Evolutionary conservation across 2,888 invertebrate species (phyloP).

Genomic region (Helicoverpa assulta): DNA sequence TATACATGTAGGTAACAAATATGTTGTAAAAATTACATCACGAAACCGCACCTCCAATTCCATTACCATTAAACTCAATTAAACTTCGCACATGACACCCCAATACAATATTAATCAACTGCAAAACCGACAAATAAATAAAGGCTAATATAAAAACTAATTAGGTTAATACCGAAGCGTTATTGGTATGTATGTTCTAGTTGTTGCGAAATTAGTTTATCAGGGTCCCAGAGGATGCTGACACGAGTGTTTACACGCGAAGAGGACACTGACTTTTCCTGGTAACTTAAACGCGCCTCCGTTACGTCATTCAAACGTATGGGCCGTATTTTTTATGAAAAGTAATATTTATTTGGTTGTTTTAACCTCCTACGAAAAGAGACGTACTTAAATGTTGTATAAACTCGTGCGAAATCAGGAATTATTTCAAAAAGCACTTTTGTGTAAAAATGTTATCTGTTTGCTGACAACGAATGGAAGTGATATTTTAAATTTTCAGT

Average conservation of each 20-base stretch:
- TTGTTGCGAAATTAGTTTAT: conserved; percentile 70
- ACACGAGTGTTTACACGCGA: conserved; percentile 61
- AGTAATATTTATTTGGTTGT: too few species aligned
- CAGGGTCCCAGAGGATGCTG: conserved; percentile 63
- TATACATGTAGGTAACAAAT: not conserved
- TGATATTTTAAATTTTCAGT: too few species aligned
- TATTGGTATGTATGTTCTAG: conserved; percentile 48
- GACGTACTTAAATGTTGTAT: too few species aligned
- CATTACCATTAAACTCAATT: conserved; percentile 24
- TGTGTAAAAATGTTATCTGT: too few species aligned
- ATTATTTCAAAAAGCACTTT: too few species aligned
- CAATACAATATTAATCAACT: conserved; percentile 47
- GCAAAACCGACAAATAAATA: conserved; percentile 60
- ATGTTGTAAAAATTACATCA: not conserved
- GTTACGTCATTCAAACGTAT: conserved; percentile 39
- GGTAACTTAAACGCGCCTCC: conserved; percentile 45
- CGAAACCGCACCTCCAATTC: conserved; percentile 3
- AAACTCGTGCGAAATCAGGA: too few species aligned
- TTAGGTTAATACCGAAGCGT: conserved; percentile 70
- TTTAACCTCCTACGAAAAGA: too few species aligned
- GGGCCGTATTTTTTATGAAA: not conserved
- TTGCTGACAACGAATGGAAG: too few species aligned
- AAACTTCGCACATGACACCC: conserved; percentile 25
- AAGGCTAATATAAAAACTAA: conserved; percentile 66
- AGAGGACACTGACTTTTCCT: conserved; percentile 27